A percentile compares a stretch with the other conserved stretches of the same genome.
These are phyloP conservation scores for Pangasius djambal DNA, from an alignment of 2,797 vertebrate genomes.

Conservation along the genomic window DNA sequence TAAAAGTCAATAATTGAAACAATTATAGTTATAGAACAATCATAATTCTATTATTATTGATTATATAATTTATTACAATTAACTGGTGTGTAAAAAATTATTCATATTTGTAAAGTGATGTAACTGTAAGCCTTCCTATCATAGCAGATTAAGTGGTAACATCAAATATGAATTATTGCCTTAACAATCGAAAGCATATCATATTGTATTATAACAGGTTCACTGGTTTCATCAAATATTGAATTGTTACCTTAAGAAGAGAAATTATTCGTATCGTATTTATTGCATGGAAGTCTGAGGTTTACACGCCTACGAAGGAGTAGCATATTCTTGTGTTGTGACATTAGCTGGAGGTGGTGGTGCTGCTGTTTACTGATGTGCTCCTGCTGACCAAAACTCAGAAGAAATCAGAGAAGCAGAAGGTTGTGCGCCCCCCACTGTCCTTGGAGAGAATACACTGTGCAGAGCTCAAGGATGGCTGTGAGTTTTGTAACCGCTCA, in stretches of 20 bases:
- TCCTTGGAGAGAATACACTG: constrained; percentile 79
- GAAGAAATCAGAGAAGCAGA: constrained; percentile 80
- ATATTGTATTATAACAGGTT: not conserved
- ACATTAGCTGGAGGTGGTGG: constrained; percentile 75
- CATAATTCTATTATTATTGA: not conserved
- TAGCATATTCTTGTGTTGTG: constrained; percentile 5
- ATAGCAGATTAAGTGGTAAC: not conserved
- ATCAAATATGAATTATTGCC: not conserved
- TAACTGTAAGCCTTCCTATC: not conserved
- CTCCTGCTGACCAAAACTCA: constrained; percentile 83
- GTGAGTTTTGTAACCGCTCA: constrained; percentile 71
- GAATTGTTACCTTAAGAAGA: not conserved
- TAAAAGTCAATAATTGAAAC: not conserved
- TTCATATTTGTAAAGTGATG: not conserved
- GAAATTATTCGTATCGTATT: not conserved
- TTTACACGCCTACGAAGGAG: not conserved
- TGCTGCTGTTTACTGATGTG: constrained; percentile 85
- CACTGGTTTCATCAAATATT: not conserved
- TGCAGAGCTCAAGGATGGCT: constrained; percentile 75
- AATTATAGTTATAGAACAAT: too few relatives aligned
- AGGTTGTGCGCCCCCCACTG: constrained; percentile 81
- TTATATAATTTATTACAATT: not conserved
- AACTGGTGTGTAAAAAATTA: not conserved
- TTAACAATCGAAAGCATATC: not conserved
- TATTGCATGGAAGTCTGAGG: not conserved